phyloP scores from a whole-genome alignment of 2,888 invertebrate genomes.

The Sthenelais limicola region DNA sequence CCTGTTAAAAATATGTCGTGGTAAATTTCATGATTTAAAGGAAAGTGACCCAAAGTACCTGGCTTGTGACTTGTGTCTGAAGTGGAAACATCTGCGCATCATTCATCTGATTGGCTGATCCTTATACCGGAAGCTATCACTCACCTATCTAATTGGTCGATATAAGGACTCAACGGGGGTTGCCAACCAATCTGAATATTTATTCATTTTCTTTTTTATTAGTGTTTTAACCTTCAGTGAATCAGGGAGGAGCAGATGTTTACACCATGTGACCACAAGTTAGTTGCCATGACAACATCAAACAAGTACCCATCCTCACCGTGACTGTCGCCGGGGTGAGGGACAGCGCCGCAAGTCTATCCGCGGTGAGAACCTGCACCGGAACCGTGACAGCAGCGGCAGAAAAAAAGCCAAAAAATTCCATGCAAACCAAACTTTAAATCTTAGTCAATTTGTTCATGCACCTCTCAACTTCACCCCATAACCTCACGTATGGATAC shows the following conservation, averaged over 20 bases:
- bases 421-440: constrained; percentile 38
- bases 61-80: no score
- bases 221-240: not conserved
- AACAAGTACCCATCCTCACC: constrained; percentile 30
- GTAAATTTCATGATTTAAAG: no score
- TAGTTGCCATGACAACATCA: constrained; percentile 37
- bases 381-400: no score
- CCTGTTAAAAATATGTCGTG: no score
- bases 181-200: not conserved
- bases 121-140: not conserved
- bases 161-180: not conserved
- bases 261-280: no score
- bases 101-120: no score
- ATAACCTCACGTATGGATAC: no score
- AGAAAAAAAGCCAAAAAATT: constrained; percentile 28
- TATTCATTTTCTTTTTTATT: not conserved
- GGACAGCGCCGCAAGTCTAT: constrained; percentile 32
- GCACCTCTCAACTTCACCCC: no score
- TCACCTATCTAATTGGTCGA: not conserved
- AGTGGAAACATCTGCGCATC: no score
- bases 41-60: no score
- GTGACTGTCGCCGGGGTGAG: constrained; percentile 31
- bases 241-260: no score
- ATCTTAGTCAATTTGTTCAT: no score
- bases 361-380: constrained; percentile 35